A percentile compares a stretch with the other conserved stretches of the same genome.
Conservation (phyloP, 2,113 vertebrate genomes). For the Gobiocypris rarus region DNA sequence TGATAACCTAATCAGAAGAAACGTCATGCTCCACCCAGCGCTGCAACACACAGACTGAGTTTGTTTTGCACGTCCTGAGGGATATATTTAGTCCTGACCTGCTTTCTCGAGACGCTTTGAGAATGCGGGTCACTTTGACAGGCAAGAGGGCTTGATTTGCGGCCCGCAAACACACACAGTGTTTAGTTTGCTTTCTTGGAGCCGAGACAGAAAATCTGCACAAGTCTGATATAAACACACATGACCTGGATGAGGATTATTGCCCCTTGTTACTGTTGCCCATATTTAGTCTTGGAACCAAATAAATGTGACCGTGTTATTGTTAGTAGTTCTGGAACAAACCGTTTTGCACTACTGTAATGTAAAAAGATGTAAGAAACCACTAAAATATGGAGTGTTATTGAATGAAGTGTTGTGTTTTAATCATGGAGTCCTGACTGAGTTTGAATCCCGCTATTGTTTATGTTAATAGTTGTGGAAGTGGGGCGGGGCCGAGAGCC, state of each 20-base stretch:
- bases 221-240: neutral
- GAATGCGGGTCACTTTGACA: constrained; percentile 23
- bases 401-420: neutral
- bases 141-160: neutral
- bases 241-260: neutral
- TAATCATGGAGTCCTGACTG: neutral
- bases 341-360: too few relatives aligned
- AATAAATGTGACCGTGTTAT: neutral
- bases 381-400: too few relatives aligned
- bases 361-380: too few relatives aligned
- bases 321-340: too few relatives aligned
- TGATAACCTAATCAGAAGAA: neutral
- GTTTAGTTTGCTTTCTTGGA: neutral
- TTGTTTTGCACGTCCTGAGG: constrained; percentile 56
- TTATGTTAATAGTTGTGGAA: neutral
- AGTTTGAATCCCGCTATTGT: neutral
- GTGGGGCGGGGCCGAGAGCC: too few relatives aligned
- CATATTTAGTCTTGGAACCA: neutral
- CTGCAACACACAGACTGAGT: constrained; percentile 38
- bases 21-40: neutral
- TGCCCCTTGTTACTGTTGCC: neutral
- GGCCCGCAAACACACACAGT: neutral
- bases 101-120: constrained; percentile 53
- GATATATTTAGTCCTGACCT: constrained; percentile 72
- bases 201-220: neutral